phyloP scores from a whole-genome alignment of 2,888 invertebrate species.

The Acronicta psi region DNA sequence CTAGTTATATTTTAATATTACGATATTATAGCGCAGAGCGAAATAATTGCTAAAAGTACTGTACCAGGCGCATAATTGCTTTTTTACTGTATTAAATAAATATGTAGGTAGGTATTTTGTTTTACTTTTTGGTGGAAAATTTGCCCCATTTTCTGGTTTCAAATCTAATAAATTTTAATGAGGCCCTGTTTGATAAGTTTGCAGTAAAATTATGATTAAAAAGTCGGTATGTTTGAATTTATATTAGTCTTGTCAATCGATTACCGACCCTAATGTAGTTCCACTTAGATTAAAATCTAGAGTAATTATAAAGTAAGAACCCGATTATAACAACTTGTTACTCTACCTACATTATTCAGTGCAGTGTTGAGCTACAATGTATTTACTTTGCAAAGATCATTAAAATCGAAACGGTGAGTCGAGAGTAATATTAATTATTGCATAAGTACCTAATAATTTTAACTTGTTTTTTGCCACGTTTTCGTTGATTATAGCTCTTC shows the following conservation, averaged over 20 bases:
- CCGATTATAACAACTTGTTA: neutral
- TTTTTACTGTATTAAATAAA: neutral
- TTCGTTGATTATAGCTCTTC: too few species aligned
- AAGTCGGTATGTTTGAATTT: conserved; percentile 3
- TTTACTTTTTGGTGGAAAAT: too few species aligned
- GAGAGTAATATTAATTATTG: neutral
- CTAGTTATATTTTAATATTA: too few species aligned
- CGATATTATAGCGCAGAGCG: too few species aligned
- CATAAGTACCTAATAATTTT: too few species aligned
- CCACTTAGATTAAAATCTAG: neutral
- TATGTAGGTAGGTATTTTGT: too few species aligned
- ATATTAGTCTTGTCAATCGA: neutral
- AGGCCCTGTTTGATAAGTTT: too few species aligned
- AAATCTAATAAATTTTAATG: too few species aligned
- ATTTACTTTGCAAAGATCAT: neutral
- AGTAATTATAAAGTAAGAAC: neutral
- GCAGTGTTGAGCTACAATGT: neutral
- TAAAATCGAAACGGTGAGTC: neutral
- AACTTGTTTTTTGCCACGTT: too few species aligned
- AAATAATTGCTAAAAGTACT: too few species aligned
- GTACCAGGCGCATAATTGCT: too few species aligned
- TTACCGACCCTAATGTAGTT: neutral
- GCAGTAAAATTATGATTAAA: neutral
- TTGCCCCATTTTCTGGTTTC: too few species aligned
- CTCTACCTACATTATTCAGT: neutral